These are phyloP conservation scores for Paragorgia papillata DNA, from an alignment of 92 coral and sea anemone genomes.

Conservation along the genomic window DNA sequence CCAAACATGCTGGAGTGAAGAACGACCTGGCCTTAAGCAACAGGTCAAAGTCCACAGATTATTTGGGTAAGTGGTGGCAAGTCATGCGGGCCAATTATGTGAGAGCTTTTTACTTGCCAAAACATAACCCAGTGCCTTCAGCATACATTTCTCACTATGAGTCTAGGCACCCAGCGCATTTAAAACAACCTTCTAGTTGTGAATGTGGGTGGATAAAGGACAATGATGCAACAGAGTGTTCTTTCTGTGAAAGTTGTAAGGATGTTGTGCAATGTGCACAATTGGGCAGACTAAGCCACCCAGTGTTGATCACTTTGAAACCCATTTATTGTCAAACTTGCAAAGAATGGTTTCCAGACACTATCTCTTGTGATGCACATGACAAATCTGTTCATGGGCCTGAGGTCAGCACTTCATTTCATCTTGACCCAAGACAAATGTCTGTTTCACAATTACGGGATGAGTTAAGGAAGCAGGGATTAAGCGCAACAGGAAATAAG, in stretches of 20 bases:
- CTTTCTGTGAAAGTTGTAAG: neutral
- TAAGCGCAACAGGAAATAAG: too few species aligned
- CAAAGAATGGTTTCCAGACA: neutral
- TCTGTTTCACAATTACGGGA: too few species aligned
- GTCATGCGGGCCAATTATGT: conserved; percentile 67
- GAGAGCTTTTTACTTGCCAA: conserved; percentile 59
- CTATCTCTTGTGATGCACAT: neutral
- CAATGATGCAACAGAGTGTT: neutral
- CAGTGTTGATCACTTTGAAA: neutral
- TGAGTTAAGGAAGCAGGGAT: too few species aligned
- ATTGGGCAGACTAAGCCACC: neutral
- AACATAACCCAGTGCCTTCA: conserved; percentile 63
- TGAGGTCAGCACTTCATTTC: too few species aligned
- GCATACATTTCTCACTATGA: too few species aligned
- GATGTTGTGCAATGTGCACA: conserved; percentile 7
- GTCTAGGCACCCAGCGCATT: conserved; percentile 47
- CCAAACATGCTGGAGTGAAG: conserved; percentile 63
- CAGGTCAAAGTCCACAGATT: conserved; percentile 48
- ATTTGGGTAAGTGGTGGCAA: conserved; percentile 61
- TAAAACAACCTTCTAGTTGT: conserved; percentile 26
- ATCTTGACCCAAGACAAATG: too few species aligned
- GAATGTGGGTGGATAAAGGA: conserved; percentile 48
- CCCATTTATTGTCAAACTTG: conserved; percentile 9
- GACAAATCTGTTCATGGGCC: conserved; percentile 10
- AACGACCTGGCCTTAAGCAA: conserved; percentile 47